These are phyloP conservation scores for Heliconius ismenius DNA, from an alignment of 2,888 invertebrate genomes.

Conservation along the genomic window DNA sequence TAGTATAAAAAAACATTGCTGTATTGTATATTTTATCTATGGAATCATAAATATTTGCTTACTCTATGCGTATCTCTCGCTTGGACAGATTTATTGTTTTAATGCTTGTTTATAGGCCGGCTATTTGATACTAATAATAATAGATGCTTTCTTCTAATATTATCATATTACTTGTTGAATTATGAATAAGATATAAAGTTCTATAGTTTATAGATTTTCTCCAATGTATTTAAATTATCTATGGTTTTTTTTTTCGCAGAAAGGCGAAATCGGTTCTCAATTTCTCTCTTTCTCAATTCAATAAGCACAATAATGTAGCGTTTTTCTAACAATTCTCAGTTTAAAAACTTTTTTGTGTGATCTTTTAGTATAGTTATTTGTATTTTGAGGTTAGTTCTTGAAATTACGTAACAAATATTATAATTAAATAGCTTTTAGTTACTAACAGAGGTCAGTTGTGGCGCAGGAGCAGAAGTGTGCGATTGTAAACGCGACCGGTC, in stretches of 20 bases:
- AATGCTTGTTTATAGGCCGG: constrained; percentile 43
- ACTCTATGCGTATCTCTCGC: constrained; percentile 39
- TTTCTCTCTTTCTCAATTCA: not conserved
- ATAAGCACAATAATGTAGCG: not conserved
- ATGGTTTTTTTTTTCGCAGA: too few relatives aligned
- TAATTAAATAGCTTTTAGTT: too few relatives aligned
- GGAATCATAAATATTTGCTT: constrained; percentile 15
- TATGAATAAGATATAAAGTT: constrained; percentile 12
- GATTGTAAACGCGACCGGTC: too few relatives aligned
- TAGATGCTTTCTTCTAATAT: constrained; percentile 37
- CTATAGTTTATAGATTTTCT: not conserved
- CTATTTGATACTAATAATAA: constrained; percentile 43
- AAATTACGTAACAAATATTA: not conserved
- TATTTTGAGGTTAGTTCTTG: not conserved
- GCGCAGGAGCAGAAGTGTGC: too few relatives aligned
- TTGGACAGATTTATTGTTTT: constrained; percentile 43
- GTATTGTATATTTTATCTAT: constrained; percentile 6
- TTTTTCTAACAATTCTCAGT: not conserved
- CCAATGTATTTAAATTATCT: not conserved
- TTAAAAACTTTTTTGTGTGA: not conserved
- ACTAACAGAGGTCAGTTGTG: too few relatives aligned
- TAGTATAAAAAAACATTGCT: not conserved
- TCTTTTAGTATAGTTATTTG: not conserved
- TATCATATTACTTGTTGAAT: constrained; percentile 21
- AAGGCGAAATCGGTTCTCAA: too few relatives aligned